These are phyloP conservation scores for Garra rufa DNA, from an alignment of 2,113 vertebrate genomes.

Conservation along the genomic window DNA sequence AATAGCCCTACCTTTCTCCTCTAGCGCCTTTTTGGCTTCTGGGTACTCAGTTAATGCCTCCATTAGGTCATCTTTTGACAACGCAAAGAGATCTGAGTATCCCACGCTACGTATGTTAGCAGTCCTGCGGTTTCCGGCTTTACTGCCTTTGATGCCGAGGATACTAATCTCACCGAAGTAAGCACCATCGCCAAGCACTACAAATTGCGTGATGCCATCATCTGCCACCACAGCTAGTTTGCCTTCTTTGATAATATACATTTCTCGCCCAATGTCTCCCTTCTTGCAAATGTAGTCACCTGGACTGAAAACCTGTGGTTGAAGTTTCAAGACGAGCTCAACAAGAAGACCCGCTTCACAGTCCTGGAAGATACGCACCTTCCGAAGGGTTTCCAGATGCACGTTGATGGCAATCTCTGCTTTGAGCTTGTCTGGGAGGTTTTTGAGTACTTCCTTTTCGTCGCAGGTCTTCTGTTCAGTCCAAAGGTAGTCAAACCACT, in stretches of 20 bases:
- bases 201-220: conserved; percentile 86
- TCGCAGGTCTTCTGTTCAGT: conserved; percentile 85
- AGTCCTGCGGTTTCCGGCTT: conserved; percentile 86
- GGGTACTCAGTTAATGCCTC: conserved; percentile 88
- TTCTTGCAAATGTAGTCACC: conserved; percentile 90
- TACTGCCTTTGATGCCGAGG: conserved; percentile 87
- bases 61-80: conserved; percentile 91
- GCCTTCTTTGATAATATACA: conserved; percentile 90
- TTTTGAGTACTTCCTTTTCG: conserved; percentile 87
- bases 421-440: conserved; percentile 85
- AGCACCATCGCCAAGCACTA: conserved; percentile 84
- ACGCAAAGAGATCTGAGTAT: conserved; percentile 87
- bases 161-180: conserved; percentile 92
- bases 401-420: conserved; percentile 89
- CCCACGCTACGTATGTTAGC: conserved; percentile 88
- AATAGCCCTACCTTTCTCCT: conserved; percentile 87
- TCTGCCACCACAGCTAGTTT: conserved; percentile 86
- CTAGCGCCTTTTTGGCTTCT: conserved; percentile 85
- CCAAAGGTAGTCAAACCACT: conserved; percentile 91
- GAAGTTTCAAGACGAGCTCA: conserved; percentile 85
- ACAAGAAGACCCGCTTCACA: conserved; percentile 86
- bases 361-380: conserved; percentile 88
- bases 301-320: conserved; percentile 85
- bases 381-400: conserved; percentile 85
- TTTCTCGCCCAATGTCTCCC: conserved; percentile 87